Conservation (phyloP, 2,888 invertebrate species). For the Thymelicus acteon region DNA sequence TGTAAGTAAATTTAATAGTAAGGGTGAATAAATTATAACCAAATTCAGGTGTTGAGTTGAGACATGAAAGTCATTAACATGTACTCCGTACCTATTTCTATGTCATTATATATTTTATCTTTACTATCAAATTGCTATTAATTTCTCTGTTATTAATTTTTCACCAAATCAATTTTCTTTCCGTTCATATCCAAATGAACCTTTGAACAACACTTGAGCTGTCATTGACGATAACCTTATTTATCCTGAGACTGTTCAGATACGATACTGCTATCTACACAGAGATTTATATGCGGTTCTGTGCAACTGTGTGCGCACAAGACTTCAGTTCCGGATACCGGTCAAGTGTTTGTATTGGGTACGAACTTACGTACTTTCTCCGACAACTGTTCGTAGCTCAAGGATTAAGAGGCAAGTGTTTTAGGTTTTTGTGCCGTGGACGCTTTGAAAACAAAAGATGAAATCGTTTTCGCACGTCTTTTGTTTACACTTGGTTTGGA, state of each 20-base stretch:
- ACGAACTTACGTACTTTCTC: conserved; percentile 34
- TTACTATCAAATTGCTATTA: neutral
- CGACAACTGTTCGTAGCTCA: conserved; percentile 19
- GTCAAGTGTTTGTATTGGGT: conserved; percentile 34
- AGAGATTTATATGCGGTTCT: conserved; percentile 28
- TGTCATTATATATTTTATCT: too few relatives aligned
- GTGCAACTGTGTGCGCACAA: conserved; percentile 23
- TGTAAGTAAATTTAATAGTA: neutral
- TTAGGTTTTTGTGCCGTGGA: conserved; percentile 31
- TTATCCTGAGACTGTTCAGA: conserved; percentile 9
- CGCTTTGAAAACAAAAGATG: conserved; percentile 19
- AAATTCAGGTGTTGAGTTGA: neutral
- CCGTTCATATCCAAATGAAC: neutral
- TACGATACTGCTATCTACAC: conserved; percentile 4
- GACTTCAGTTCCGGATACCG: conserved; percentile 28
- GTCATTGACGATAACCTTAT: conserved; percentile 16
- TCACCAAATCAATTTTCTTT: neutral
- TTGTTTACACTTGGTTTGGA: neutral
- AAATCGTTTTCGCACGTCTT: conserved; percentile 10
- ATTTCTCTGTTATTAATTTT: neutral
- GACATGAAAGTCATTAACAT: neutral
- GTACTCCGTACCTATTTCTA: neutral
- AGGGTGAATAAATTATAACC: neutral
- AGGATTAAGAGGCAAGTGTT: conserved; percentile 29
- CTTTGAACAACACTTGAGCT: conserved; percentile 1